Conservation (phyloP, 2,888 invertebrate genomes). For the Ommatoiulus sabulosus region DNA sequence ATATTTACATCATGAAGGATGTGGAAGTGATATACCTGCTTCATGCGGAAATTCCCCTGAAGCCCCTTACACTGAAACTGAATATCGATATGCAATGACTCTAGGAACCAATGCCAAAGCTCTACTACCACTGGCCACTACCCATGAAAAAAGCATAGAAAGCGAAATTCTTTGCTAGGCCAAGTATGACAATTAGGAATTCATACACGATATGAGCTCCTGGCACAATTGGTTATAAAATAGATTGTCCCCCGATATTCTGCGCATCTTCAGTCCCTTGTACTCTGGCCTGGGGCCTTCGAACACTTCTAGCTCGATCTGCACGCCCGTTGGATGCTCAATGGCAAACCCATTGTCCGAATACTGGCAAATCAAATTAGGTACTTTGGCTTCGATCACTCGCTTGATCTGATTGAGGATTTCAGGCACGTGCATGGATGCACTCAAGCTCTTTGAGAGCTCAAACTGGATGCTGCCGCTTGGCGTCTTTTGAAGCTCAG, state of each 20-base stretch:
- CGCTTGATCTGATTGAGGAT: slow-evolving; percentile 82
- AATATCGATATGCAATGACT: too few species aligned
- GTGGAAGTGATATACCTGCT: too few species aligned
- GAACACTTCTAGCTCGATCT: slow-evolving; percentile 85
- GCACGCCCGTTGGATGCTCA: slow-evolving; percentile 85
- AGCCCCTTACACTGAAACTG: too few species aligned
- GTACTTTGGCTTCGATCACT: slow-evolving; percentile 82
- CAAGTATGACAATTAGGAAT: slow-evolving; percentile 51
- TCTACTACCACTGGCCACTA: too few species aligned
- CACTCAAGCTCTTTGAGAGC: slow-evolving; percentile 79
- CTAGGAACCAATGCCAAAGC: too few species aligned
- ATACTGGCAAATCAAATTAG: slow-evolving; percentile 66
- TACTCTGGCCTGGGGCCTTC: slow-evolving; percentile 74
- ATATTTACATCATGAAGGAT: too few species aligned
- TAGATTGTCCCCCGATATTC: slow-evolving; percentile 88
- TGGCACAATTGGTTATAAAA: slow-evolving; percentile 90
- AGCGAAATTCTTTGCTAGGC: neutral
- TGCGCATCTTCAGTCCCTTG: slow-evolving; percentile 85
- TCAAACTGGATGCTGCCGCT: slow-evolving; percentile 77
- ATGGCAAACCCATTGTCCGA: slow-evolving; percentile 72
- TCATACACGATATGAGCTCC: slow-evolving; percentile 84
- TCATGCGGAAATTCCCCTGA: too few species aligned
- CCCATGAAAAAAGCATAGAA: neutral
- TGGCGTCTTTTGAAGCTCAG: slow-evolving; percentile 66
- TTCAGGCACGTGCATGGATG: slow-evolving; percentile 81